A percentile compares a stretch with the other conserved stretches of the same genome.
Conservation (phyloP, 2,113 vertebrate genomes). For the Theropithecus gelada region DNA sequence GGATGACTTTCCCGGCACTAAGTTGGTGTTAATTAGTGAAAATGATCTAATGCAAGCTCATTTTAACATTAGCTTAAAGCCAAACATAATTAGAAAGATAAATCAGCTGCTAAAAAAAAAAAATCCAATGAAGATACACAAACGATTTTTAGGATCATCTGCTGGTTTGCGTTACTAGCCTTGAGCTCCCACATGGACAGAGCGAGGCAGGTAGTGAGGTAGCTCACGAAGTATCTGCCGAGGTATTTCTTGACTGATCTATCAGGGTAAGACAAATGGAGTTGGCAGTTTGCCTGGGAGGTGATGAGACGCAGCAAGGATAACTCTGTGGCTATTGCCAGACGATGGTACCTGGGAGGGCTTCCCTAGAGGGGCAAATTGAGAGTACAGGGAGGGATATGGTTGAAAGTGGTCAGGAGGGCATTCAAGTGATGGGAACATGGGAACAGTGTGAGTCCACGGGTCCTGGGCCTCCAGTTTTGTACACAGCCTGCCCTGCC, state of each 20-base stretch:
- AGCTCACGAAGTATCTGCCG: neutral
- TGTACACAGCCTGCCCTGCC: neutral
- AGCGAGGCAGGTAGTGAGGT: neutral
- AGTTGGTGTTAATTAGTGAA: slow-evolving; percentile 77
- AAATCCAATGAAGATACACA: slow-evolving; percentile 58
- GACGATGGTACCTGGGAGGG: neutral
- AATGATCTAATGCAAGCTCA: slow-evolving; percentile 77
- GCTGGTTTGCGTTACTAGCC: neutral
- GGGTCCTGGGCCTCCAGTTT: neutral
- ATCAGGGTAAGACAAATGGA: neutral
- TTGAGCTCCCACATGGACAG: neutral
- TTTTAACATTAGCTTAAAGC: slow-evolving; percentile 81
- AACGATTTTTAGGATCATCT: neutral
- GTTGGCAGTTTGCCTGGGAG: neutral
- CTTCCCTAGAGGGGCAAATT: neutral
- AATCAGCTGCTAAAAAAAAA: slow-evolving; percentile 69
- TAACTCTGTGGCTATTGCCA: neutral
- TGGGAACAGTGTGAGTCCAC: fast-evolving
- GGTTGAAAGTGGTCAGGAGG: neutral
- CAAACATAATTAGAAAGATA: slow-evolving; percentile 78
- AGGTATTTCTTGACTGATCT: neutral
- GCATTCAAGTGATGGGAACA: neutral
- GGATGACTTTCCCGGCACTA: slow-evolving; percentile 54
- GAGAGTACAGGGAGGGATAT: neutral
- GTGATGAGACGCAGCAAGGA: neutral